Conservation (phyloP, 2,797 vertebrate species). For the Nyctibius grandis region DNA sequence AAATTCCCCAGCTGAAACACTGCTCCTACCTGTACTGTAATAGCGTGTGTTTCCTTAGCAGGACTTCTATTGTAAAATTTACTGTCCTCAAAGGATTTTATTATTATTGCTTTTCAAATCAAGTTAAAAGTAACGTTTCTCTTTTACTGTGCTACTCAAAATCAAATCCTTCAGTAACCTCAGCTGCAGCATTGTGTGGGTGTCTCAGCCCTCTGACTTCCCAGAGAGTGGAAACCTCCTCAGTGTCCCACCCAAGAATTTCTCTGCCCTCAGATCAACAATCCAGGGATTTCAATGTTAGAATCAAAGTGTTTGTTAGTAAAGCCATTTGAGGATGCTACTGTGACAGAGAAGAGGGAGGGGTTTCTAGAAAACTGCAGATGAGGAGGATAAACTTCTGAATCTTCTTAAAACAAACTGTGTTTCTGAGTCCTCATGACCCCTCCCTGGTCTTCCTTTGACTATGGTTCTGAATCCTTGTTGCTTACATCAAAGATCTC, state of each 20-base stretch:
- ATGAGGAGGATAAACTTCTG: background rate
- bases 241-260: background rate
- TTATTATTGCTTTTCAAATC: background rate
- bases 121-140: background rate
- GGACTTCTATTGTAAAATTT: background rate
- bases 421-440: slow-evolving; percentile 53
- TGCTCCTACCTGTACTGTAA: background rate
- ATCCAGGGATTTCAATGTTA: too few species aligned
- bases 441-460: background rate
- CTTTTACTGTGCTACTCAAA: background rate
- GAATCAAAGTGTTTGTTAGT: background rate
- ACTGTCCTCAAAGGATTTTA: too few species aligned
- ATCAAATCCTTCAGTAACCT: background rate
- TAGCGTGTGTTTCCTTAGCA: background rate
- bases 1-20: background rate
- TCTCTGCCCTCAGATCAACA: background rate
- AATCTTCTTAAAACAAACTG: background rate
- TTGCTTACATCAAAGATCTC: slow-evolving; percentile 83
- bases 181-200: background rate
- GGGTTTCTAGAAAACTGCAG: background rate
- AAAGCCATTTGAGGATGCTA: background rate
- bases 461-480: background rate
- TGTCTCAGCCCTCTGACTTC: background rate
- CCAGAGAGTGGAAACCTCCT: background rate
- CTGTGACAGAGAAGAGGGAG: background rate